Evolutionary conservation across 2,888 invertebrate genomes (phyloP).

Genomic region (Eustalomyia histrio): DNA sequence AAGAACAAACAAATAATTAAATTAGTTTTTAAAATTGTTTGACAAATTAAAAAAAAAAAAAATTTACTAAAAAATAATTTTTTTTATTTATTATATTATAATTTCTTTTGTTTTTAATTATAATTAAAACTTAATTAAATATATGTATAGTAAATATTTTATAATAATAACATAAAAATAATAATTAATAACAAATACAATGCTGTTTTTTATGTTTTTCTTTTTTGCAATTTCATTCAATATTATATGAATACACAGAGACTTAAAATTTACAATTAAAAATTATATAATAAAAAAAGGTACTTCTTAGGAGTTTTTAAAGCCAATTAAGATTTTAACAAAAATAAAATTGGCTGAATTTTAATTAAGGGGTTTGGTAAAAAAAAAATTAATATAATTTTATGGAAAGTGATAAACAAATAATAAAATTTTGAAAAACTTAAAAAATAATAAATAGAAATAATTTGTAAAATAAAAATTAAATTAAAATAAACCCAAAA

Average conservation of each 20-base stretch:
- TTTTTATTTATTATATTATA: conserved; percentile 47
- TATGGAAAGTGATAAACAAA: not conserved
- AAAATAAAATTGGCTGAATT: conserved; percentile 23
- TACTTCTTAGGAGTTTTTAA: conserved; percentile 38
- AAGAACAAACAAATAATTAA: not conserved
- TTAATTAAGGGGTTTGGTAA: conserved; percentile 39
- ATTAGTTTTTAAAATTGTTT: not conserved
- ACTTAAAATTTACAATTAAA: conserved; percentile 29
- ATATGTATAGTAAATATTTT: conserved; percentile 17
- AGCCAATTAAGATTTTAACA: conserved; percentile 33
- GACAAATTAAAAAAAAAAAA: conserved; percentile 57
- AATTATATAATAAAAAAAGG: conserved; percentile 53
- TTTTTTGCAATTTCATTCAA: conserved; percentile 13
- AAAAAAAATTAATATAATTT: conserved; percentile 19
- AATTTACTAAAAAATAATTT: conserved; percentile 64
- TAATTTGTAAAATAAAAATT: conserved; percentile 1
- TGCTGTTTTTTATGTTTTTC: conserved; percentile 22
- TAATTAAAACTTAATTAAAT: conserved; percentile 23
- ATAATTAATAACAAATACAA: conserved; percentile 54
- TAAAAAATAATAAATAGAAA: not conserved
- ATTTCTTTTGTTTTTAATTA: conserved; percentile 19
- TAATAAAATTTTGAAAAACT: not conserved
- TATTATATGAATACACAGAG: conserved; percentile 13
- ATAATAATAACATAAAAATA: conserved; percentile 50
- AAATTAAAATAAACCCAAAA: too few species aligned